Base-by-base conservation (phyloP, 2,797 vertebrate genomes). In the Alauda arvensis region DNA sequence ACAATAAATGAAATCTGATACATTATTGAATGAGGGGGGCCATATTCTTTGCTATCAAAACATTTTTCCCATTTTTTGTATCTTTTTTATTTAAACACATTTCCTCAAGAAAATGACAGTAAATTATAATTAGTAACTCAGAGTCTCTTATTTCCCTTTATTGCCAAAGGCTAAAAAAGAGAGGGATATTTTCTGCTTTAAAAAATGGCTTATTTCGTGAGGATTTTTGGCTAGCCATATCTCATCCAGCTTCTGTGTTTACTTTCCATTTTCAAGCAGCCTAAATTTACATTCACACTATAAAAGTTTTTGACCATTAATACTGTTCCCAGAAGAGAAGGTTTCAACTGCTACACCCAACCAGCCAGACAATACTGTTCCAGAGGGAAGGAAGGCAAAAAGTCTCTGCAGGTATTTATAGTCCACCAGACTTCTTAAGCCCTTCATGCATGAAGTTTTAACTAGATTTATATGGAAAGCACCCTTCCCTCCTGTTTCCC, bases 251-350 rank as follows among this genome's bases (percentile, higher is more conserved):
- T 82, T 34, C 62, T 4, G 0, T 80, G 40, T 83, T 89, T 92
- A 39, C 25, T 85, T 93, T 59, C 66, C 21, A 18, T 79, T 85
- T 85, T 84, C 62, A 88, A 68, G 66, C 12, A 75, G 85, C n/a
- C 25, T 91, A 78, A 49, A 81, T 81, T 72, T 91, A 23, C 37
- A 65, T 70, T 19, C 20, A 40, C 14, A 24, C 31, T 77, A 28
- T 63, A 53, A 72, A 87, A 48, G 9, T 28, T 86, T 75, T 89
- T 85, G 13, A 20, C 19, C 24, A 34, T 33, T 77, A 70, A 61
- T 55, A 34, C 7, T 42, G 10, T 74, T 34, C 56, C 15, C 62
- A 76, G 34, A 52, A 78, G 74, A 70, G 33, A 15, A 26, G 46
- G 46, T 83, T 90, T 66, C 51, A 77, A 4, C 66, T 57, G 26